phyloP scores from a whole-genome alignment of 2,113 vertebrate species.

The Deroptyus accipitrinus region DNA sequence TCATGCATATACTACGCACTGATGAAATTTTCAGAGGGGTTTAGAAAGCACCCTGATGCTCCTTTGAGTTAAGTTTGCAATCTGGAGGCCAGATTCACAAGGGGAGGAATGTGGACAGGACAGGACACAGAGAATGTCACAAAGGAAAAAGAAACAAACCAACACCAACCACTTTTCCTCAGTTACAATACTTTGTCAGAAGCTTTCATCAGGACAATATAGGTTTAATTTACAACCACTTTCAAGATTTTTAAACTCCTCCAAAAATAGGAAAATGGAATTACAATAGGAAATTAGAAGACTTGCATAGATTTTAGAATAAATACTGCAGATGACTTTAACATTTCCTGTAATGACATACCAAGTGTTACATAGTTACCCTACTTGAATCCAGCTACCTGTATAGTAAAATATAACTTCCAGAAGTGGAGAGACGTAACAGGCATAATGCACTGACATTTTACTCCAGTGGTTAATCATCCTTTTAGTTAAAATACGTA shows the following conservation, averaged over 20 bases:
- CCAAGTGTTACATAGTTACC: background rate
- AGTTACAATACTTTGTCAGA: background rate
- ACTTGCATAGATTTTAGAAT: background rate
- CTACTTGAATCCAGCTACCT: background rate
- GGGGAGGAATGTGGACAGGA: background rate
- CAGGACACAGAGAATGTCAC: fast-evolving
- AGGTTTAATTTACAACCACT: background rate
- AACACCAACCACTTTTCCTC: fast-evolving
- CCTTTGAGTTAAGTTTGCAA: background rate
- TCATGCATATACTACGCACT: background rate
- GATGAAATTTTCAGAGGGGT: background rate
- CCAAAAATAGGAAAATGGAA: background rate
- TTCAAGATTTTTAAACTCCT: background rate
- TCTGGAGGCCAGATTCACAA: background rate
- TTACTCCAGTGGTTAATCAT: background rate
- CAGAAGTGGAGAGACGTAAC: background rate
- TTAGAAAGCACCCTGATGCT: background rate
- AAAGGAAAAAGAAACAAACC: background rate
- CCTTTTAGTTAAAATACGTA: background rate
- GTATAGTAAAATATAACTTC: background rate
- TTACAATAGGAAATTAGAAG: background rate
- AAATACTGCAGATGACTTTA: background rate
- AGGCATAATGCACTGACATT: background rate
- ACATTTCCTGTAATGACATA: background rate
- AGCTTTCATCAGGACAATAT: background rate